Evolutionary conservation across 2,888 invertebrate species (phyloP).

Genomic region (Lutraria lutraria): DNA sequence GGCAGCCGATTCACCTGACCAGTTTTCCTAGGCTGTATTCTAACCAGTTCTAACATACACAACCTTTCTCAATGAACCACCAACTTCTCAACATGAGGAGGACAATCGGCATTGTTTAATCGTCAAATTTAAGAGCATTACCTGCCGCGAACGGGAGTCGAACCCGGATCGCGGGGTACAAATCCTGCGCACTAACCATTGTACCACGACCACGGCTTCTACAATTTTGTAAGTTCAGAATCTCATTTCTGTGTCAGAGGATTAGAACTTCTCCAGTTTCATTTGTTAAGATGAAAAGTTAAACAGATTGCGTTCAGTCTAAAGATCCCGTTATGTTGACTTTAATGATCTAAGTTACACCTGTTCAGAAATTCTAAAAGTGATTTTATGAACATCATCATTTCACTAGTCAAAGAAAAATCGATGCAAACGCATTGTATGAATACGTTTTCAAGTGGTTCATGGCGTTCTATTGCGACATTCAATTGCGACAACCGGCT

Average conservation of each 20-base stretch:
- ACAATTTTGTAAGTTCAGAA: neutral
- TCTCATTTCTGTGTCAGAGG: neutral
- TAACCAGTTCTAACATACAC: no score
- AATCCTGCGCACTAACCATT: no score
- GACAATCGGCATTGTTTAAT: no score
- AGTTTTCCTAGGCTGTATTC: no score
- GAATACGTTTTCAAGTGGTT: constrained; percentile 52
- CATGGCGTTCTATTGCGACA: constrained; percentile 47
- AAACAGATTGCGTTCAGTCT: constrained; percentile 48
- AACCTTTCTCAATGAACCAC: no score
- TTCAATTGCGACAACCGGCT: constrained; percentile 41
- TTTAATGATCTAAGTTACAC: constrained; percentile 43
- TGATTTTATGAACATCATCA: constrained; percentile 40
- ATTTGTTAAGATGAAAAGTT: constrained; percentile 31
- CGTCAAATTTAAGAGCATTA: no score
- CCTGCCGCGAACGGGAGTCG: no score
- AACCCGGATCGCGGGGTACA: no score
- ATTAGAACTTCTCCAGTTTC: neutral
- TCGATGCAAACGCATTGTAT: constrained; percentile 44
- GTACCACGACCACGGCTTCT: no score
- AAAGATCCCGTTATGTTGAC: constrained; percentile 44
- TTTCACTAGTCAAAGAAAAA: constrained; percentile 37
- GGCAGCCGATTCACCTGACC: no score
- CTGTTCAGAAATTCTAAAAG: constrained; percentile 51
- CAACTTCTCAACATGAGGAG: no score